Evolutionary conservation across 2,113 vertebrate species (phyloP), one percentile per base, ranked within the genome.

Genomic region (Pseudorectes ferrugineus): DNA sequence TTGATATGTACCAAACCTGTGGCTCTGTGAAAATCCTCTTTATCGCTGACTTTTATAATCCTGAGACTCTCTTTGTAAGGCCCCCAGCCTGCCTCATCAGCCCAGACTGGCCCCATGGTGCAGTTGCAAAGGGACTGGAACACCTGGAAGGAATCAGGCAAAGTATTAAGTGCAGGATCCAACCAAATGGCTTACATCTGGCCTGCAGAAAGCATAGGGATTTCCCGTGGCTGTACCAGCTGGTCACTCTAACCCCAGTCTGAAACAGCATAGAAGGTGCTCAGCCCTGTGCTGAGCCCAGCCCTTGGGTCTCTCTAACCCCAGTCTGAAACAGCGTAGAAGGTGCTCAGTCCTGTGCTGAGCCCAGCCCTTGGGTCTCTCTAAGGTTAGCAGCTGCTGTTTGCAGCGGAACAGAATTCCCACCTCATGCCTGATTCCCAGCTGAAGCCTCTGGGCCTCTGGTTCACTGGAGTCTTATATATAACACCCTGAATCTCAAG

Each of bases 351-450:
- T 21, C 28, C 23, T 4, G 4, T 40, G 28, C 25, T 36, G 33
- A 91, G 31, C 11, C 28, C 36, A 61, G 68, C 43, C 45, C 16
- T 57, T 2, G 1, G 31, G 29, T 48, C 38, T 49, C 20, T 57
- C 45, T 40, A 9, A 26, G 20, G 5, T 7, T 54, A 61, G 55
- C 22, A 85, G 35, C 19, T 1, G 1, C 23, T 14, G 0, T 31
- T 48, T 36, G 14, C 18, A 36, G 43, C 31, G 49, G 16, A 67
- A 10, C 25, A 72, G 25, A 1, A 0, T 29, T 68, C 20, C 45
- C 15, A 3, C 31, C 68, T 76, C 49, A 55, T 10, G 4, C 16
- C 10, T 2, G 2, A 0, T 68, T 76, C 38, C 67, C 35, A 58
- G 7, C 25, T 63, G 54, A 89, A 83, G 17, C 19, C 40, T 80